Percentiles rank a stretch among this genome's conserved stretches.
phyloP scores from a whole-genome alignment of 2,113 vertebrate genomes.

The Dasypus novemcinctus region DNA sequence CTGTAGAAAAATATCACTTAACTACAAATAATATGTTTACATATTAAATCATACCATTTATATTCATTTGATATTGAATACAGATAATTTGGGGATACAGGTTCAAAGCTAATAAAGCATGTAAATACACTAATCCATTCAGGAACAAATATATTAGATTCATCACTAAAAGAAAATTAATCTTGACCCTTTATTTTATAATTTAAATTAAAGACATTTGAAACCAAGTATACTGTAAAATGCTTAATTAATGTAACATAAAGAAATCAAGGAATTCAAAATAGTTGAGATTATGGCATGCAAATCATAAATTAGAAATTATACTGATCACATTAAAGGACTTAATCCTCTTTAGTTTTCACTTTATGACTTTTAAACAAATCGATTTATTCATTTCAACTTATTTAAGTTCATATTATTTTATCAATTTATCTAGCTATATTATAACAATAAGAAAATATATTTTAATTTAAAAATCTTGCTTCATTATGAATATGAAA shows the following conservation, averaged over 20 bases:
- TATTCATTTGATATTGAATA: not conserved
- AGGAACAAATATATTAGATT: not conserved
- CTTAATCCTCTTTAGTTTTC: not conserved
- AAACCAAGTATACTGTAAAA: not conserved
- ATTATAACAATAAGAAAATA: not conserved
- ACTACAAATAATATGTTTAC: not conserved
- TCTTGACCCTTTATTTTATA: not conserved
- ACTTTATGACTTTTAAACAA: not conserved
- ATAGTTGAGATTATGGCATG: not conserved
- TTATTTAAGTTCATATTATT: not conserved
- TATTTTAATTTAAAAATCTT: not conserved
- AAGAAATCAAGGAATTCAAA: not conserved
- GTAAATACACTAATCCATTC: not conserved
- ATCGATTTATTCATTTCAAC: not conserved
- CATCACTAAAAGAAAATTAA: not conserved
- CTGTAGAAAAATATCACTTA: not conserved
- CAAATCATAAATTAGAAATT: not conserved
- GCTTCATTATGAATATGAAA: not conserved
- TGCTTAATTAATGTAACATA: not conserved
- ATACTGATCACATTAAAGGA: not conserved
- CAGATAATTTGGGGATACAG: not conserved
- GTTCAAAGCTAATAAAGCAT: not conserved
- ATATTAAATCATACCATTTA: not conserved
- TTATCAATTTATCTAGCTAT: not conserved
- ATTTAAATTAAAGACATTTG: not conserved